These are phyloP conservation scores for Pitta sordida DNA, from an alignment of 2,113 vertebrate genomes.

Conservation along the genomic window DNA sequence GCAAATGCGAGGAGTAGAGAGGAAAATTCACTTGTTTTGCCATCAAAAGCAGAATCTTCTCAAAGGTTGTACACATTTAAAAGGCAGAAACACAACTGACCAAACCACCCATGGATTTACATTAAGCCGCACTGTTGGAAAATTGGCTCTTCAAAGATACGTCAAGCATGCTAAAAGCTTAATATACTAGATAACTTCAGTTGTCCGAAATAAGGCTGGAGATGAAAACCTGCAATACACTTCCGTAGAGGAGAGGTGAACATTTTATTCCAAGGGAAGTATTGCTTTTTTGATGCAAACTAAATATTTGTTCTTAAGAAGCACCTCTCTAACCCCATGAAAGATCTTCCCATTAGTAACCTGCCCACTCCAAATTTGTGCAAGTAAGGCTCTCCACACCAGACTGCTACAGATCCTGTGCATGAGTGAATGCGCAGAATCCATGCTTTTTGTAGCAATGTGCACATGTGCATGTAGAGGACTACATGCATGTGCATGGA, in stretches of 20 bases:
- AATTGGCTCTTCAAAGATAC: neutral
- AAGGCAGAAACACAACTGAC: neutral
- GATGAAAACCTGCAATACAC: neutral
- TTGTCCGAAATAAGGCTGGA: neutral
- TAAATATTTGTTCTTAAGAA: neutral
- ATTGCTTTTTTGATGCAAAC: neutral
- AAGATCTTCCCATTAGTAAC: neutral
- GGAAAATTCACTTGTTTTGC: neutral
- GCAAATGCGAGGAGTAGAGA: neutral
- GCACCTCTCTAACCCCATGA: neutral
- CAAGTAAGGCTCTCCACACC: neutral
- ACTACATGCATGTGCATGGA: accelerated
- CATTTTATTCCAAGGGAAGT: neutral
- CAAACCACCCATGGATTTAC: neutral
- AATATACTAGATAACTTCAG: neutral
- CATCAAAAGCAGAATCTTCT: neutral
- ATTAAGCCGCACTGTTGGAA: neutral
- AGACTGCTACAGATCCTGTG: neutral
- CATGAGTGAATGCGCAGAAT: neutral
- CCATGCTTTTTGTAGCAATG: neutral
- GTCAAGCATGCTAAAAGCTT: neutral
- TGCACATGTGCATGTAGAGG: accelerated
- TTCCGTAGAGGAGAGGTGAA: neutral
- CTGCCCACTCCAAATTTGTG: neutral
- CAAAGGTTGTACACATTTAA: neutral